Evolutionary conservation across 2,113 vertebrate species (phyloP).

Genomic region (Mastomys coucha): DNA sequence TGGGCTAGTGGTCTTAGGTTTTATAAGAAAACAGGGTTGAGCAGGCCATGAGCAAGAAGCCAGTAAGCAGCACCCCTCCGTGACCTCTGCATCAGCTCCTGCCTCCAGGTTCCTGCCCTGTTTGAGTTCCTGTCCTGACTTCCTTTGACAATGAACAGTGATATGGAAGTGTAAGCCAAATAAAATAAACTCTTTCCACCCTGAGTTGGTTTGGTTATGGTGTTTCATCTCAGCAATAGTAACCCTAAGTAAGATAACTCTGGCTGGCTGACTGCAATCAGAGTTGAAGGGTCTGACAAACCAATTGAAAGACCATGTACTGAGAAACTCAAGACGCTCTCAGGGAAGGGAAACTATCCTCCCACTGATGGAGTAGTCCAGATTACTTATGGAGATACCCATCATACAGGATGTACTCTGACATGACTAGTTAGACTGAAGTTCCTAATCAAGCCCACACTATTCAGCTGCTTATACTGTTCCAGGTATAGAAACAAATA

Average conservation of each 20-base stretch:
- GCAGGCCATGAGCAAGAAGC: neutral
- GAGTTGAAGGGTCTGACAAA: neutral
- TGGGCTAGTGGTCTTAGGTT: neutral
- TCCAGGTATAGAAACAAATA: neutral
- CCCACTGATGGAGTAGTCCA: neutral
- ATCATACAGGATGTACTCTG: neutral
- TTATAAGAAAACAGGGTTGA: neutral
- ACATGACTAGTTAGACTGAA: neutral
- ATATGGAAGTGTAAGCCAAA: neutral
- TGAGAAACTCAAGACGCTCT: conserved; percentile 3
- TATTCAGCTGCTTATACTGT: neutral
- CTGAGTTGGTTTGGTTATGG: neutral
- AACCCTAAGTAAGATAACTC: neutral
- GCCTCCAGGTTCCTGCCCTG: neutral
- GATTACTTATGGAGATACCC: neutral
- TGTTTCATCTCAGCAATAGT: neutral
- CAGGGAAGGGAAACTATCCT: neutral
- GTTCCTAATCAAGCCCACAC: neutral
- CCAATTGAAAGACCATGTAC: neutral
- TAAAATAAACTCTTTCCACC: neutral
- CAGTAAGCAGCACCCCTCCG: neutral
- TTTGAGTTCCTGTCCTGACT: neutral
- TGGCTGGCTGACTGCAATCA: neutral
- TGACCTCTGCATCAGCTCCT: neutral
- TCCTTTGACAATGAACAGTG: neutral